phyloP scores from a whole-genome alignment of 2,113 vertebrate genomes.

The Rutilus rutilus region DNA sequence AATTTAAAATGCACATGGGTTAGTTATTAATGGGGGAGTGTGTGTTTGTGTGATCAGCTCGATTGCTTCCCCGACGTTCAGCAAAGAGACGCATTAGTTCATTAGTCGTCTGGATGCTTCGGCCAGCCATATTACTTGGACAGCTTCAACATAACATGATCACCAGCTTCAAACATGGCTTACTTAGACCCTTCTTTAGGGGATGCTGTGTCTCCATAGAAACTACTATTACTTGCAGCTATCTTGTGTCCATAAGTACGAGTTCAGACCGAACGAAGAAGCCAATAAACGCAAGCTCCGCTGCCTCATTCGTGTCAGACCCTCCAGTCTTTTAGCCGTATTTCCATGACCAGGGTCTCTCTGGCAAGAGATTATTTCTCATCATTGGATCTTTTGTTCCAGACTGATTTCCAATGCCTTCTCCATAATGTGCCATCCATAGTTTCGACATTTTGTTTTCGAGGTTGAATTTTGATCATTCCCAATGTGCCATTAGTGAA shows the following conservation, averaged over 20 bases:
- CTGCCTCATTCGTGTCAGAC: background rate
- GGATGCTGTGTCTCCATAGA: slow-evolving; percentile 2
- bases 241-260: background rate
- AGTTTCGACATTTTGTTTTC: background rate
- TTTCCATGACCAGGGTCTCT: background rate
- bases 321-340: background rate
- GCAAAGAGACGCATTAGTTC: background rate
- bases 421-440: slow-evolving; percentile 25
- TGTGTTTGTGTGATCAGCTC: background rate
- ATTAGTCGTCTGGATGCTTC: background rate
- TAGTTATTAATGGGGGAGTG: slow-evolving; percentile 23
- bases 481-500: slow-evolving; percentile 24
- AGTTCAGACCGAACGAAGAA: slow-evolving; percentile 15
- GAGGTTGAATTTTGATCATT: background rate
- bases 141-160: slow-evolving; percentile 15
- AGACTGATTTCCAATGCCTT: background rate
- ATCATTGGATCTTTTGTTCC: background rate
- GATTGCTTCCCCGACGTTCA: background rate
- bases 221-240: slow-evolving; percentile 1
- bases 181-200: background rate
- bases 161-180: slow-evolving; percentile 46
- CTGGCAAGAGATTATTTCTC: background rate
- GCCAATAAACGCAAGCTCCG: background rate
- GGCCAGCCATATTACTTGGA: background rate
- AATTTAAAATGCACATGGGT: slow-evolving; percentile 18